Percentiles rank a stretch among this genome's conserved stretches.
These are phyloP conservation scores for Cephalopterus ornatus DNA, from an alignment of 2,113 vertebrate genomes.

Conservation along the genomic window DNA sequence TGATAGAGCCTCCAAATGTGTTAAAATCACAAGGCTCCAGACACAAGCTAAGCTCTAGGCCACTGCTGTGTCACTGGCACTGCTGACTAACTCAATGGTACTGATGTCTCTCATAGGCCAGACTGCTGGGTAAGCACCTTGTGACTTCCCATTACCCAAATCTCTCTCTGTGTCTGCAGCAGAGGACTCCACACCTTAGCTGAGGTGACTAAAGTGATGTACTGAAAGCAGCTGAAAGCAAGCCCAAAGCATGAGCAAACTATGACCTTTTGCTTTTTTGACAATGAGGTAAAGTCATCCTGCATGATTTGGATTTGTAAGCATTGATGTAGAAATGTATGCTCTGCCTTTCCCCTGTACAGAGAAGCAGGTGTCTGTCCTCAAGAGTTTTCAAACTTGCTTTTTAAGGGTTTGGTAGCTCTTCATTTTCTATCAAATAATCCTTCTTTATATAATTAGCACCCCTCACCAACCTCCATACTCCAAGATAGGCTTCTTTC, in stretches of 20 bases:
- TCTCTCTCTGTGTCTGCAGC: background rate
- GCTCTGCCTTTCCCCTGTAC: background rate
- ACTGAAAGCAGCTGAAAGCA: constrained; percentile 39
- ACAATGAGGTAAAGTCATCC: constrained; percentile 51
- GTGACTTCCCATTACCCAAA: rapidly evolving
- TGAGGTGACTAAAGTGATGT: background rate
- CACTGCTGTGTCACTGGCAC: background rate
- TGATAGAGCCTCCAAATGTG: background rate
- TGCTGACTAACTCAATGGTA: background rate
- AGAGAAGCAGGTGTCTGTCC: constrained; percentile 26
- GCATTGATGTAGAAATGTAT: constrained; percentile 38
- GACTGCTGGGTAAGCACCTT: background rate
- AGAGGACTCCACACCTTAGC: background rate
- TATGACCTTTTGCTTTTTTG: constrained; percentile 21
- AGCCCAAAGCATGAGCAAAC: constrained; percentile 21
- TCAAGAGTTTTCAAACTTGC: constrained; percentile 21
- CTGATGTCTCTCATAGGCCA: background rate
- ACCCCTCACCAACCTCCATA: constrained; percentile 89
- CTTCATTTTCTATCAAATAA: constrained; percentile 89
- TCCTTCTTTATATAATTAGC: constrained; percentile 88
- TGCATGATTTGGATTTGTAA: constrained; percentile 40
- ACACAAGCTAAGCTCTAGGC: background rate
- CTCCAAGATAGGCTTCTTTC: constrained; percentile 84
- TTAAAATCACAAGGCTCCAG: background rate
- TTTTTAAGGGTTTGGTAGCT: constrained; percentile 88